Conservation (phyloP, 2,797 vertebrate genomes). For the Helostoma temminkii region DNA sequence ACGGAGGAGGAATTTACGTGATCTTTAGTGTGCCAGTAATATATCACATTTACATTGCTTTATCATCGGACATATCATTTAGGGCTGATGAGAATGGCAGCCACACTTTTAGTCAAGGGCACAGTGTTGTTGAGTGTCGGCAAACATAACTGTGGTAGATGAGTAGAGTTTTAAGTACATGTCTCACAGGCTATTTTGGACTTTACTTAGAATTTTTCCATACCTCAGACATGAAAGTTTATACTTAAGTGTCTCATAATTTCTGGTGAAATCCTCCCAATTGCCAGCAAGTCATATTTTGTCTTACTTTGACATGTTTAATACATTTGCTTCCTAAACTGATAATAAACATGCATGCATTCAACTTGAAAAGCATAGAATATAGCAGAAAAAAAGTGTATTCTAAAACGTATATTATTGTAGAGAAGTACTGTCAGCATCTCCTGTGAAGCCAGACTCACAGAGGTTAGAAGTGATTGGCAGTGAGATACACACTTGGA, state of each 20-base stretch:
- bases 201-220: constrained; percentile 65
- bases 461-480: too few species aligned
- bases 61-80: constrained; percentile 39
- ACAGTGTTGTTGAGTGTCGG: constrained; percentile 54
- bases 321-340: constrained; percentile 24
- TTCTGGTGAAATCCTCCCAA: constrained; percentile 61
- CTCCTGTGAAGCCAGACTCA: too few species aligned
- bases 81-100: constrained; percentile 35
- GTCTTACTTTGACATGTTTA: constrained; percentile 25
- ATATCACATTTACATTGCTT: constrained; percentile 16
- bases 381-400: neutral
- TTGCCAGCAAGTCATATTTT: constrained; percentile 50
- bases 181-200: constrained; percentile 66
- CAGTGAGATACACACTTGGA: too few species aligned
- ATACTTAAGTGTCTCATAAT: constrained; percentile 63
- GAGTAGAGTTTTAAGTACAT: constrained; percentile 64
- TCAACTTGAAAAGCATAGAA: neutral
- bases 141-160: constrained; percentile 76
- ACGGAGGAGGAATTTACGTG: constrained; percentile 25
- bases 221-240: constrained; percentile 72
- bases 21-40: constrained; percentile 44
- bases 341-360: neutral
- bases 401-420: too few species aligned
- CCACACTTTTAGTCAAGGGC: constrained; percentile 36
- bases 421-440: too few species aligned